Base-by-base conservation (phyloP, 2,888 invertebrate genomes). In the Achlya flavicornis region DNA sequence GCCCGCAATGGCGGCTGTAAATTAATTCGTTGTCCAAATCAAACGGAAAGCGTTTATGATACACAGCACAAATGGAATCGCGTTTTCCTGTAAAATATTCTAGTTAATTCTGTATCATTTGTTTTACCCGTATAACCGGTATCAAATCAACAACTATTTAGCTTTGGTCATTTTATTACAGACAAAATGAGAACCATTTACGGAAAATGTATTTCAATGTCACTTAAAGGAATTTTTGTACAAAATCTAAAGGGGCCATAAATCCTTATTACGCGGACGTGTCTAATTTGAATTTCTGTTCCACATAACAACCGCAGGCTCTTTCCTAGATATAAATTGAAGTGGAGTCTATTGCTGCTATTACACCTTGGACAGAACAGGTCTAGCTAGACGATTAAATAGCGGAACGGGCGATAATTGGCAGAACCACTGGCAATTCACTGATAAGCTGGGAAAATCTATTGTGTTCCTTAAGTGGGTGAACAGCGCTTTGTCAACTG, bases 11-110 rank as follows among this genome's bases (percentile, higher is more conserved):
- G 64, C 68, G 67, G 48, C 72, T 61, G 79, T 76, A 73, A 82
- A 83, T 84, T 76, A 81, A 83, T 83, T 81, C 68, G 74, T 65
- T 62, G 62, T 68, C 62, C 68, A 68, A 63, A 62, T 8, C 74
- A 67, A 74, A 78, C 82, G 81, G 82, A 81, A 80, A 79, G 73
- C 71, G 72, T 66, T 66, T 62, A 62, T 67, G 78, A 81, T 80
- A 84, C 84, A 78, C 72, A 53, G 10, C 19, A 53, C 19, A 19
- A 53, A 53, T 53, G 19, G 53, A 67, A 63, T 69, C 66, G 61
- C 66, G 69, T 77, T 80, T 81, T 80, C 81, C 85, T 81, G 78
- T 77, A 67, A 76, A 71, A 73, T 69, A 68, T 60, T 26, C 64
- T 63, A 57, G 61, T 57, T 26, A 26, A 1, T 26, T 57, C 57